Evolutionary conservation across 2,797 vertebrate species (phyloP).

Genomic region (Acipenser oxyrinchus): DNA sequence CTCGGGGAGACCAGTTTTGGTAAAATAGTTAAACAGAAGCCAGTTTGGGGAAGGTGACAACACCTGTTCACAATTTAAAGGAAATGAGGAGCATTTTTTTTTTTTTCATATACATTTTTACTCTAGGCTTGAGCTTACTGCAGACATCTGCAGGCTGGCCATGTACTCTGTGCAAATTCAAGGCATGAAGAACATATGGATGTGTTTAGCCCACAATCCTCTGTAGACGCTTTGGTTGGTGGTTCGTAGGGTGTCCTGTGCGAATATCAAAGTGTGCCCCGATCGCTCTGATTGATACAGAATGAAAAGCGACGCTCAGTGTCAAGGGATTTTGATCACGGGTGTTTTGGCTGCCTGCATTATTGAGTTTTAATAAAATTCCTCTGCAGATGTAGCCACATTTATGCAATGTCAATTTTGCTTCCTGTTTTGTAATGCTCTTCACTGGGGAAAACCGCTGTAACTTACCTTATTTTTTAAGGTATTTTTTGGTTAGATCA

Average conservation of each 20-base stretch:
- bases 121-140: constrained; percentile 28
- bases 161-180: constrained; percentile 30
- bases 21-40: constrained; percentile 44
- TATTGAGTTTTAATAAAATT: constrained; percentile 9
- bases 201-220: constrained; percentile 40
- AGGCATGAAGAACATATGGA: constrained; percentile 42
- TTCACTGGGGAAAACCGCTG: no score
- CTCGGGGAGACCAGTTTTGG: neutral
- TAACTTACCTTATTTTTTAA: no score
- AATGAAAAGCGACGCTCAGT: constrained; percentile 20
- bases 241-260: constrained; percentile 30
- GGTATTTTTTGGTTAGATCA: neutral
- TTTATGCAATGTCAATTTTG: no score
- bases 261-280: constrained; percentile 25
- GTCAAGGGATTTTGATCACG: constrained; percentile 25
- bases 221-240: constrained; percentile 38
- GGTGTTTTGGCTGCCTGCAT: constrained; percentile 21
- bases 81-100: constrained; percentile 56
- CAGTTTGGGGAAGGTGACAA: constrained; percentile 42
- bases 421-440: no score
- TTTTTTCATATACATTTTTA: constrained; percentile 32
- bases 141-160: constrained; percentile 32
- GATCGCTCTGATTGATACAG: constrained; percentile 22
- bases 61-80: constrained; percentile 57
- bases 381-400: neutral